Evolutionary conservation across 2,113 vertebrate genomes (phyloP).

Genomic region (Gambusia holbrooki): DNA sequence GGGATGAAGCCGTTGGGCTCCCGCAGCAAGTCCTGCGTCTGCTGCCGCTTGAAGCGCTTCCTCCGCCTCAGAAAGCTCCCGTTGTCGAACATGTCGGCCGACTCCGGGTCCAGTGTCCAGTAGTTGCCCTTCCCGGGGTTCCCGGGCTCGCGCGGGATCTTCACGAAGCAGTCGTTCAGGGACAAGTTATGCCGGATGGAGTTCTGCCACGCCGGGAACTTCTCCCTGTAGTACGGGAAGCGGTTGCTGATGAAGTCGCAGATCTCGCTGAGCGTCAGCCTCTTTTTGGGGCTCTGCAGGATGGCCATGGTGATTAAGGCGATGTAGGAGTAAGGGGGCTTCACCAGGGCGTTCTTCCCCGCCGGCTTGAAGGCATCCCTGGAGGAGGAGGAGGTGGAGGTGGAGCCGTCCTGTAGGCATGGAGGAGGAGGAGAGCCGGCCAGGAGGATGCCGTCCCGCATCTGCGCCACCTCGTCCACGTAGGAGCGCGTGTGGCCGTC

Average conservation of each 20-base stretch:
- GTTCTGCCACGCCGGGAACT: constrained; percentile 91
- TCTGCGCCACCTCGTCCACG: constrained; percentile 85
- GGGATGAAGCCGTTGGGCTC: constrained; percentile 80
- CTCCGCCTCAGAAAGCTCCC: constrained; percentile 89
- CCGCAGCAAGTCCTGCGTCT: constrained; percentile 85
- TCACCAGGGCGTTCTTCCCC: constrained; percentile 88
- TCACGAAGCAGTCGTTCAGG: constrained; percentile 88
- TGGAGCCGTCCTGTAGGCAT: constrained; percentile 73
- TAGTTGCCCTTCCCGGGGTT: constrained; percentile 93
- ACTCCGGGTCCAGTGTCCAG: constrained; percentile 92
- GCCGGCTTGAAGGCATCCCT: constrained; percentile 79
- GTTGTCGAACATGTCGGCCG: constrained; percentile 94
- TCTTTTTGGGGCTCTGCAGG: constrained; percentile 92
- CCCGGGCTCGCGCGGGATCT: constrained; percentile 89
- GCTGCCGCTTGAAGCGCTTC: constrained; percentile 94
- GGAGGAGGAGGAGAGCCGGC: constrained; percentile 73
- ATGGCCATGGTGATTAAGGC: constrained; percentile 95
- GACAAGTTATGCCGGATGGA: constrained; percentile 88
- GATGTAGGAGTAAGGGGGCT: constrained; percentile 95
- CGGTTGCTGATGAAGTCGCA: constrained; percentile 89
- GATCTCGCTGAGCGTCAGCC: constrained; percentile 91
- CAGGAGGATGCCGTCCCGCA: constrained; percentile 81
- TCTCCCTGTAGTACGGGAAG: constrained; percentile 87
- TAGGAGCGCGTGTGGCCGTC: constrained; percentile 79
- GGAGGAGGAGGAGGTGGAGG: constrained; percentile 61